Conservation (phyloP, 2,797 vertebrate genomes). For the Alosa sapidissima region DNA sequence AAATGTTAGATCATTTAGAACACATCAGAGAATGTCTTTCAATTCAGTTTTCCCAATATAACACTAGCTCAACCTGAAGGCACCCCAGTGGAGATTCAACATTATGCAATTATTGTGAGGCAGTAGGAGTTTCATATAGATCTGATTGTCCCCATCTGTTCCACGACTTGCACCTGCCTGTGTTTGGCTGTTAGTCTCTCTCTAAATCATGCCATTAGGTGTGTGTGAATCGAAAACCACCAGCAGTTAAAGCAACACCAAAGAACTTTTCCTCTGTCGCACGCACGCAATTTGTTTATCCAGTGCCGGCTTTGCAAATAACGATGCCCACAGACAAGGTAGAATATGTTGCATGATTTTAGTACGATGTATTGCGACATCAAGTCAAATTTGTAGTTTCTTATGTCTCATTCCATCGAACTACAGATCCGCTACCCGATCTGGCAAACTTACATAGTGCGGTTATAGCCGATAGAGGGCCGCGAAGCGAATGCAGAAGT, state of each 20-base stretch:
- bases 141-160: conserved; percentile 4
- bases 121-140: background rate
- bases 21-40: background rate
- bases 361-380: no score
- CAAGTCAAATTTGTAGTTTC: no score
- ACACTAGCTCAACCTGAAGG: background rate
- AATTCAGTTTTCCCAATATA: background rate
- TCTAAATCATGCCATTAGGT: background rate
- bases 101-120: background rate
- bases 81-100: background rate
- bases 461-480: no score
- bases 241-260: background rate
- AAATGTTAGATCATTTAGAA: background rate
- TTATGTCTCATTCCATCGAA: no score
- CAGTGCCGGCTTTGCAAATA: no score
- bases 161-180: background rate
- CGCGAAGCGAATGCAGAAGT: no score
- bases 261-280: no score
- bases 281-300: no score
- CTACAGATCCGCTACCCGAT: no score
- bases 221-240: background rate
- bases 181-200: background rate
- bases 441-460: no score
- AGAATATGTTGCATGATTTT: no score
- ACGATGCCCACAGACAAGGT: no score